Base-by-base conservation (phyloP, 2,888 invertebrate species). In the Drosophila birchii region DNA sequence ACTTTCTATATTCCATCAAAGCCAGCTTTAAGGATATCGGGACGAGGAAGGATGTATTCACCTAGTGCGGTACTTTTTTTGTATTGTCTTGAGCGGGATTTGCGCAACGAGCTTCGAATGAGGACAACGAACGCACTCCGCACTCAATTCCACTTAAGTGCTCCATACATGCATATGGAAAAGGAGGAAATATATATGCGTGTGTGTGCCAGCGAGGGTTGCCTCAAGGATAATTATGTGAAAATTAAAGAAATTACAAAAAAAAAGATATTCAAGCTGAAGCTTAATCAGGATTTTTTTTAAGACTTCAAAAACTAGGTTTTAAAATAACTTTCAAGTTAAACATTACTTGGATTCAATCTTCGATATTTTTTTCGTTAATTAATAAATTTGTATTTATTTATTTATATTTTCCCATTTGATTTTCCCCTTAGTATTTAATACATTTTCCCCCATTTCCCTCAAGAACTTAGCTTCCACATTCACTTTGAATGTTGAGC, bases 121-220 rank as follows among this genome's bases (percentile, higher is more conserved):
- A 83, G 89, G 87, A 87, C 89, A 90, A 77, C 87, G 81, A 90
- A 77, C 87, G 81, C 78, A 78, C 88, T 80, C 76, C 83, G 83
- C 80, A 84, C 86, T 86, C 85, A 90, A 90, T 90, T 89, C 81
- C 79, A 80, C 80, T 75, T 80, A 90, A 91, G 89, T 89, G 89
- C 80, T 80, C 51, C 68, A 79, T 56, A 32, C 61, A 73, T 49
- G 67, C 55, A 68, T 39, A 53, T 26, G 23, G 34, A 9, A 20
- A 20, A 16, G 20, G 9, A 43, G 23, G n/a, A 9, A 44, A 26
- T 23, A 58, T 36, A n/a, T 26, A 18, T n/a, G 26, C 26, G 1
- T 36, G 5, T 20, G 26, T 16, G 14, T 18, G 11, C 5, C 16
- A 38, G 16, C 32, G 67, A 66, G 66, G 66, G 63, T 39, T 39